These are phyloP conservation scores for Lepeophtheirus nordmannii DNA, from an alignment of 2,888 invertebrate species.

Conservation along the genomic window DNA sequence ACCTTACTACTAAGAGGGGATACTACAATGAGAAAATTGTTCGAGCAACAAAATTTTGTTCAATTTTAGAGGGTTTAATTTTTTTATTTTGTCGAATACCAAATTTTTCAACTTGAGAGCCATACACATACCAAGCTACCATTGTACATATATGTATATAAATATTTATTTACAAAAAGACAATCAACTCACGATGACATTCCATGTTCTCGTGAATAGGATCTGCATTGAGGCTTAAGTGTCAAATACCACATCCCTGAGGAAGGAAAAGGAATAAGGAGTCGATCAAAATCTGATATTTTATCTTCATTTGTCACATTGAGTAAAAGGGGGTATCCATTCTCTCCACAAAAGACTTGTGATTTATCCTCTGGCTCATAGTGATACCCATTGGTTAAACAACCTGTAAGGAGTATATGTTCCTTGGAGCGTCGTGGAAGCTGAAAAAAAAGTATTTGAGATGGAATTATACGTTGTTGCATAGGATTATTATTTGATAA, in stretches of 20 bases:
- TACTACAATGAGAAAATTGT: no score
- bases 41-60: no score
- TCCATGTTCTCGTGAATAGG: neutral
- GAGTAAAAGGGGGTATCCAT: slow-evolving; percentile 30
- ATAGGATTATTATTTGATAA: no score
- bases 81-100: no score
- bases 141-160: no score
- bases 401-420: no score
- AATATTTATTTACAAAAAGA: no score
- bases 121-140: no score
- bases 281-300: slow-evolving; percentile 28
- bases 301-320: slow-evolving; percentile 27
- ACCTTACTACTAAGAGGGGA: no score
- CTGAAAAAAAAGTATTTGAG: neutral
- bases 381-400: neutral
- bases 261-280: slow-evolving; percentile 60
- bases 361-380: neutral
- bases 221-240: slow-evolving; percentile 49
- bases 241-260: slow-evolving; percentile 66
- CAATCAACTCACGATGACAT: neutral
- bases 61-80: no score
- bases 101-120: no score
- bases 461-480: no score
- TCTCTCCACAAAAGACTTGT: slow-evolving; percentile 26
- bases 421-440: neutral